Conservation (phyloP, 2,797 vertebrate genomes). For the Phoebastria nigripes region DNA sequence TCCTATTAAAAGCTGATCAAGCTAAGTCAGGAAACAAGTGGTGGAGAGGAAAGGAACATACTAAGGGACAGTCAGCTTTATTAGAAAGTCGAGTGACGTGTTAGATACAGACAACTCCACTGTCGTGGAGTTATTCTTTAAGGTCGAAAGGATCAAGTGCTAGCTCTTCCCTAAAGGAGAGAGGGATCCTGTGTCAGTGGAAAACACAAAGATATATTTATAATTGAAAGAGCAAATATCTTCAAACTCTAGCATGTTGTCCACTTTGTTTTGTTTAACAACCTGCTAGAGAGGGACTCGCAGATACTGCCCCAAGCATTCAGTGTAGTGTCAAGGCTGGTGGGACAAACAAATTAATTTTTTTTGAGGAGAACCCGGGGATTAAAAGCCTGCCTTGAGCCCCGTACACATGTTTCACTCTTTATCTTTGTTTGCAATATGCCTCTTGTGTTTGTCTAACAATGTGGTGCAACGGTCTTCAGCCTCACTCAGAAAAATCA, state of each 20-base stretch:
- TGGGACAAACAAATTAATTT: background rate
- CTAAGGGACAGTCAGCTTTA: background rate
- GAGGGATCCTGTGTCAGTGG: background rate
- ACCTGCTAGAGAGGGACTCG: accelerated
- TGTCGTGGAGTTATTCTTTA: background rate
- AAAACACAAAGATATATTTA: background rate
- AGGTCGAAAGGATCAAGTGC: background rate
- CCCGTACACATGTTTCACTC: background rate
- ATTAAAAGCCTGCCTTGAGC: background rate
- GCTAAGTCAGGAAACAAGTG: background rate
- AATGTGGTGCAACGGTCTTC: background rate
- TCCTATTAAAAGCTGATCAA: background rate
- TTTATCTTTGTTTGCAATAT: background rate
- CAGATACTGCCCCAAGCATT: background rate
- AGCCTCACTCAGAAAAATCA: background rate
- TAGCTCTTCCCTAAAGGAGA: background rate
- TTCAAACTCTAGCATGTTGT: background rate
- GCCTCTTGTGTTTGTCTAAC: background rate
- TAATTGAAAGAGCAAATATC: background rate
- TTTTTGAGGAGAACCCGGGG: accelerated
- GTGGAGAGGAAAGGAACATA: background rate
- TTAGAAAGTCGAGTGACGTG: background rate
- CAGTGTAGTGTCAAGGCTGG: background rate
- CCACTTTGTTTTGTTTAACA: background rate
- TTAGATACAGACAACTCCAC: background rate